Evolutionary conservation across 30 jellyfish, hydroid and myxozoan genomes (phyloP).

Genomic region (Cassiopea xamachana): DNA sequence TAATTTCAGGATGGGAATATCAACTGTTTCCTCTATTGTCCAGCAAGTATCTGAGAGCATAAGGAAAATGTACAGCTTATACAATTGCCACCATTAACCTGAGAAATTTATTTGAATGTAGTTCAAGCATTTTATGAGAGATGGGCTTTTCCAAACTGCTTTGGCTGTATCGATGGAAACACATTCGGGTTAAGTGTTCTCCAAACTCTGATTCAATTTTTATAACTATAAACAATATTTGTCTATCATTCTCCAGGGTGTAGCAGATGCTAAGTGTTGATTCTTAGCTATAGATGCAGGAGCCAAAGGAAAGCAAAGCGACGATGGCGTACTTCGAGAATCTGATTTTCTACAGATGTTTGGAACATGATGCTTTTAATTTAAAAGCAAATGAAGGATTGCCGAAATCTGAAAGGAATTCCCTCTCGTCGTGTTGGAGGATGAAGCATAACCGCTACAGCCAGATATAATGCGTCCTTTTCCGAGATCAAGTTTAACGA

Average conservation of each 20-base stretch:
- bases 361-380: not conserved
- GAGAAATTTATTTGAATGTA: slow-evolving; percentile 13
- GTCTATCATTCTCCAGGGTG: slow-evolving; percentile 44
- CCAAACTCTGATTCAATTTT: slow-evolving; percentile 22
- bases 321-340: slow-evolving; percentile 18
- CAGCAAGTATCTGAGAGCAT: slow-evolving; percentile 41
- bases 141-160: slow-evolving; percentile 49
- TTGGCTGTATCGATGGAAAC: slow-evolving; percentile 62
- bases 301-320: slow-evolving; percentile 40
- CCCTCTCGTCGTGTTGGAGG: slow-evolving; percentile 45
- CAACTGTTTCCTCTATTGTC: slow-evolving; percentile 23
- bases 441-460: slow-evolving; percentile 23
- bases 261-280: slow-evolving; percentile 29
- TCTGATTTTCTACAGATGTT: slow-evolving; percentile 19
- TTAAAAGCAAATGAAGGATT: slow-evolving; percentile 31
- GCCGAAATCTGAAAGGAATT: slow-evolving; percentile 37
- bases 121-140: slow-evolving; percentile 34
- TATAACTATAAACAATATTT: slow-evolving; percentile 22
- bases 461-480: slow-evolving; percentile 53
- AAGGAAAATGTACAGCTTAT: slow-evolving; percentile 14
- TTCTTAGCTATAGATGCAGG: slow-evolving; percentile 39
- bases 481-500: slow-evolving; percentile 36
- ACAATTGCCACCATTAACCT: slow-evolving; percentile 8
- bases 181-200: slow-evolving; percentile 34
- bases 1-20: slow-evolving; percentile 37